Evolutionary conservation across 2,888 invertebrate species (phyloP).

Genomic region (Sinodicranocentrus sp.): DNA sequence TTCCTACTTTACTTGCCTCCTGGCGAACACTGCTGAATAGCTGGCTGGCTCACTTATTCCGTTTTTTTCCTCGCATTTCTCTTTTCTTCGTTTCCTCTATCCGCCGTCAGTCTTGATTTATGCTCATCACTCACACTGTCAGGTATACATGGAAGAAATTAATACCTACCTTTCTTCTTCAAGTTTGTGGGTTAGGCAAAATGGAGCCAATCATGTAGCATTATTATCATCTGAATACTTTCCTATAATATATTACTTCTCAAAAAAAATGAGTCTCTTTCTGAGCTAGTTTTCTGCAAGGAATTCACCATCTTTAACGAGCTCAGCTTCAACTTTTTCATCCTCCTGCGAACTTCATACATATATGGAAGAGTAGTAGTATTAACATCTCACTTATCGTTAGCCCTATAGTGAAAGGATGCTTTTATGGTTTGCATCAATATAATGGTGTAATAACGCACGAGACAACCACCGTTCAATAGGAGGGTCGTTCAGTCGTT

Average conservation of each 20-base stretch:
- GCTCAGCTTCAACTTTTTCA: background rate
- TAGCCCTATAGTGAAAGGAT: too few species aligned
- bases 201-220: conserved; percentile 67
- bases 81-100: conserved; percentile 68
- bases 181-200: conserved; percentile 61
- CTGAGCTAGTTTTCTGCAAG: background rate
- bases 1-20: conserved; percentile 31
- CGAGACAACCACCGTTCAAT: too few species aligned
- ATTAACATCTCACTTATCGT: too few species aligned
- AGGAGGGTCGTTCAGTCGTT: too few species aligned
- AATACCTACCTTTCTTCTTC: conserved; percentile 65
- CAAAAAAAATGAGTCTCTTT: conserved; percentile 30
- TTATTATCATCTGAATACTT: conserved; percentile 65
- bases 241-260: conserved; percentile 50
- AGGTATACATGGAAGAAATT: conserved; percentile 73
- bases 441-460: too few species aligned
- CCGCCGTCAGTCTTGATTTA: conserved; percentile 76
- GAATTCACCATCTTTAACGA: background rate
- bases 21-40: conserved; percentile 23
- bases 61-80: conserved; percentile 28
- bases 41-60: conserved; percentile 43
- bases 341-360: background rate
- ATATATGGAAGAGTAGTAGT: too few species aligned
- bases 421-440: too few species aligned
- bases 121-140: conserved; percentile 76